Conservation (phyloP, 1,140 invertebrate species). For the Drosophila leontia region DNA sequence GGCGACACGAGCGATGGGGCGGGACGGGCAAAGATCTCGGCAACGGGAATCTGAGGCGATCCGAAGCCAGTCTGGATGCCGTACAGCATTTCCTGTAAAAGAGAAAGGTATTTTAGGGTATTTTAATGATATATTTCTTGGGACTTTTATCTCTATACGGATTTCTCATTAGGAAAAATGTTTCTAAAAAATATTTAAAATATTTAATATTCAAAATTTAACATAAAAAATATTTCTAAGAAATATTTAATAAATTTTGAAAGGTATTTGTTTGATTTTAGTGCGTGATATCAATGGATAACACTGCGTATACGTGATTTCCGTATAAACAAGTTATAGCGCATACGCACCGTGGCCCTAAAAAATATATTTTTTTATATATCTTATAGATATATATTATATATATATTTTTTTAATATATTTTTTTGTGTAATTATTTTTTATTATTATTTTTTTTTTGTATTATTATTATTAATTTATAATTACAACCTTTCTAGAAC, state of each 20-base stretch:
- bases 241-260: background rate
- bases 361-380: background rate
- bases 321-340: background rate
- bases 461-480: background rate
- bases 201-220: too few relatives aligned
- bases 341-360: background rate
- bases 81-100: slow-evolving; percentile 95
- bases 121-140: background rate
- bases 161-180: background rate
- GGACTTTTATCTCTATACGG: too few relatives aligned
- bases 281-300: background rate
- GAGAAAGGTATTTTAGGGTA: background rate
- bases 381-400: background rate
- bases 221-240: background rate
- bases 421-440: background rate
- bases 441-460: too few relatives aligned
- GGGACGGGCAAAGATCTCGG: slow-evolving; percentile 93
- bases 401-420: background rate
- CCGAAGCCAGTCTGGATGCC: slow-evolving; percentile 97
- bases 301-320: slow-evolving; percentile 11
- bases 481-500: background rate
- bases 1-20: slow-evolving; percentile 93
- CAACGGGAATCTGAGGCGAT: slow-evolving; percentile 96
- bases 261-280: background rate
- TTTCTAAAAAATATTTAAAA: background rate